Conservation (phyloP, 2,797 vertebrate species). For the Thripadectes ignobilis region DNA sequence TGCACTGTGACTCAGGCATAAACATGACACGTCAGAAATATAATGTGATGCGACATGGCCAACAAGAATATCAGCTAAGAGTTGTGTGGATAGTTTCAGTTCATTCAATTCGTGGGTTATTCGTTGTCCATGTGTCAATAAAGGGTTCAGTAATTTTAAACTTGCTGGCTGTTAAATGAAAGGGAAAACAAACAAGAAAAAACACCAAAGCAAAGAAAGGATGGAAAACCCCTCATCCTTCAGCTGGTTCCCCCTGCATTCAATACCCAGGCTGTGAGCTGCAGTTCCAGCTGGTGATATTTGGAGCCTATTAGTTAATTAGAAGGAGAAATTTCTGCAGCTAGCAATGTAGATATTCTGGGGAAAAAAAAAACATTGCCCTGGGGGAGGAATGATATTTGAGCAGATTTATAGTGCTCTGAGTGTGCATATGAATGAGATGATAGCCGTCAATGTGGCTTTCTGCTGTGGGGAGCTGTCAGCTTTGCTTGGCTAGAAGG, state of each 20-base stretch:
- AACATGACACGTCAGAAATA: constrained; percentile 26
- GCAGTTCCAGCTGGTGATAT: constrained; percentile 37
- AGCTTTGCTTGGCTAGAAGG: neutral
- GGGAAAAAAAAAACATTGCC: constrained; percentile 35
- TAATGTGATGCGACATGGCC: constrained; percentile 15
- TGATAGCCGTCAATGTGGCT: neutral
- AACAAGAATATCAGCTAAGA: constrained; percentile 34
- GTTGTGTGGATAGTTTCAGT: neutral
- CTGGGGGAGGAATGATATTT: constrained; percentile 64
- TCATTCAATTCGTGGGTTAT: neutral
- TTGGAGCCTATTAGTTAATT: constrained; percentile 58
- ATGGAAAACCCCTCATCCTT: neutral
- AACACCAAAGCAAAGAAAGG: neutral
- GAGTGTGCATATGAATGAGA: constrained; percentile 63
- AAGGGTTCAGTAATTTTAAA: neutral
- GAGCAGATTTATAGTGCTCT: constrained; percentile 56
- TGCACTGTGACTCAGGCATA: constrained; percentile 35
- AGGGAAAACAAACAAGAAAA: neutral
- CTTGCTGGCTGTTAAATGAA: constrained; percentile 15
- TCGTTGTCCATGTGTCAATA: neutral
- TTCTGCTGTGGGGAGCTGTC: constrained; percentile 41
- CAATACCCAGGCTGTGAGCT: neutral
- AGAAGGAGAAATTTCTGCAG: constrained; percentile 55
- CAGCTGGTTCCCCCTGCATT: neutral
- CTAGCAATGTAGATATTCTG: constrained; percentile 47